Conservation (phyloP, 1,140 invertebrate species). For the Drosophila lacteicornis region DNA sequence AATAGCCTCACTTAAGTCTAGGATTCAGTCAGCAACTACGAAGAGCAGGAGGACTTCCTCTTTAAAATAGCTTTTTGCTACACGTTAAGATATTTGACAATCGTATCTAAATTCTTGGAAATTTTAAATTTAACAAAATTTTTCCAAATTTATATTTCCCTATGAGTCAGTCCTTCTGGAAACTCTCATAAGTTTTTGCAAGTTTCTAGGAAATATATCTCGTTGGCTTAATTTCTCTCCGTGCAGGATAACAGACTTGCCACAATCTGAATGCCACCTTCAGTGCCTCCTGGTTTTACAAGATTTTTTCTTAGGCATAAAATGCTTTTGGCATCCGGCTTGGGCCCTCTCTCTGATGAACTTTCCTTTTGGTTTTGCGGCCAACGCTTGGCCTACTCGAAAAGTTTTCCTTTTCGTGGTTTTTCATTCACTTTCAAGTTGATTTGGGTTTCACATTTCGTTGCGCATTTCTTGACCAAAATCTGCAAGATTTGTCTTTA, state of each 20-base stretch:
- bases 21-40: constrained; percentile 19
- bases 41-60: constrained; percentile 3
- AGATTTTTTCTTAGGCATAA: constrained; percentile 26
- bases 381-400: constrained; percentile 22
- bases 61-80: background rate
- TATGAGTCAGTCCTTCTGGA: background rate
- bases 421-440: constrained; percentile 66
- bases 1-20: constrained; percentile 36
- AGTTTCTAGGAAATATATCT: background rate
- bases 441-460: constrained; percentile 63
- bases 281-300: constrained; percentile 27
- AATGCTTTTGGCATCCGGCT: constrained; percentile 19
- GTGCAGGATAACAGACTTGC: constrained; percentile 22
- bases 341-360: constrained; percentile 45
- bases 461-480: constrained; percentile 75
- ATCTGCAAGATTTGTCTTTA: constrained; percentile 69
- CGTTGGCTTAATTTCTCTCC: background rate
- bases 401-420: constrained; percentile 28
- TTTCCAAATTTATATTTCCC: background rate
- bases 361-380: constrained; percentile 54
- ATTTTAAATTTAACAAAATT: background rate
- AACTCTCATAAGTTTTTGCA: background rate
- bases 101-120: background rate
- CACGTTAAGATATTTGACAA: constrained; percentile 1
- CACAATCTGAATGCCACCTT: constrained; percentile 28